Evolutionary conservation across 2,113 vertebrate species (phyloP), one percentile per base, ranked within the genome.

Genomic region (Pogonocichla stellata): DNA sequence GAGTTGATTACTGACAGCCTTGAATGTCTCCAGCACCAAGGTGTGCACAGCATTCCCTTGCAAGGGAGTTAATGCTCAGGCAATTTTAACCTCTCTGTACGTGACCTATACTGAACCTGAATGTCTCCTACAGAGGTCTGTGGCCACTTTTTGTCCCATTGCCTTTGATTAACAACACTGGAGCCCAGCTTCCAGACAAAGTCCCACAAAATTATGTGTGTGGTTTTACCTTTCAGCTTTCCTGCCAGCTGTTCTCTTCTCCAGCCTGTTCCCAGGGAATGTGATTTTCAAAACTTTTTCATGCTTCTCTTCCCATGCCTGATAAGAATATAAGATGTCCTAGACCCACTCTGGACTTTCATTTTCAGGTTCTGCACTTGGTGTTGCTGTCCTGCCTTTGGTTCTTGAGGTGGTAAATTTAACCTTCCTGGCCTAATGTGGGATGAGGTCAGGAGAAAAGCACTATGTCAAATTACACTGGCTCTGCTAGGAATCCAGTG

Each of bases 191-290:
- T 78, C 36, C 48, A 80, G 67, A 20, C 28, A 9, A 75, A 50
- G 23, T 47, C 47, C 31, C 0, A 3, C 34, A 83, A 67, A 80
- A 42, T 4, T 2, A 42, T 2, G 2, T 0, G 0, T n/a, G 28
- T 50, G 18, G 15, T 79, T 87, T 85, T 22, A 72, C 24, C 51
- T 72, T 45, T 69, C 33, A 31, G 57, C 51, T 80, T 57, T 73
- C 58, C 58, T 66, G 8, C 11, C n/a, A 47, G 50, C 54, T 79
- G 14, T 3, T 9, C 40, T 64, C n/a, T 85, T 90, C 40, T 38
- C 31, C 45, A 80, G 34, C 29, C 51, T 64, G 15, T 54, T 93
- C 19, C 40, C 51, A 51, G 56, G 19, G 47, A 18, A 67, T 71
- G 47, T 64, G 38, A 43, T 78, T 84, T 80, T 50, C 51, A 58